A percentile compares a stretch with the other conserved stretches of the same genome.
Conservation (phyloP, 2,888 invertebrate genomes). For the Polyploca ridens region DNA sequence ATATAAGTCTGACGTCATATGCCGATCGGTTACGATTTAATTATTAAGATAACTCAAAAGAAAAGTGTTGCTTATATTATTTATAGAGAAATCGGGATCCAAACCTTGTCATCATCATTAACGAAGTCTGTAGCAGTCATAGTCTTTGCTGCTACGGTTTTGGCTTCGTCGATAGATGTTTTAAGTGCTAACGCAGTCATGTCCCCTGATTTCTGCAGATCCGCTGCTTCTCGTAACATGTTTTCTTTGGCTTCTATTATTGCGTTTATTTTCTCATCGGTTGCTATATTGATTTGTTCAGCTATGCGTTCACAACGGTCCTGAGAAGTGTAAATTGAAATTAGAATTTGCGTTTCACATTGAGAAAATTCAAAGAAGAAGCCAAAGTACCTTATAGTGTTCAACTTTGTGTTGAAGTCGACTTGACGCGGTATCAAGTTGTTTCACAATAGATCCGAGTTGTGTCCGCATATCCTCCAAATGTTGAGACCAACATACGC, state of each 20-base stretch:
- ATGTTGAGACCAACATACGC: conserved; percentile 85
- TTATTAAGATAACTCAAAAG: conserved; percentile 27
- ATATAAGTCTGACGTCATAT: conserved; percentile 12
- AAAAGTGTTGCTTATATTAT: conserved; percentile 5
- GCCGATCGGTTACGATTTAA: conserved; percentile 34
- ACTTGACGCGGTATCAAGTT: conserved; percentile 79
- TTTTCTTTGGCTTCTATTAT: conserved; percentile 72
- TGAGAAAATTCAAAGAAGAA: conserved; percentile 3
- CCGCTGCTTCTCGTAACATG: conserved; percentile 69
- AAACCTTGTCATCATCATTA: conserved; percentile 75
- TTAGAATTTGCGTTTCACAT: neutral
- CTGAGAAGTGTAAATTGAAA: conserved; percentile 39
- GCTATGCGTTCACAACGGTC: conserved; percentile 81
- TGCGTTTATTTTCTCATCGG: conserved; percentile 80
- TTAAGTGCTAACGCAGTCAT: conserved; percentile 75
- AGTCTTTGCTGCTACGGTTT: conserved; percentile 64
- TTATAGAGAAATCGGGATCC: conserved; percentile 10
- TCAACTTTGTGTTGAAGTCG: conserved; percentile 83
- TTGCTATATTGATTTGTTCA: conserved; percentile 79
- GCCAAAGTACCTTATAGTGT: conserved; percentile 76
- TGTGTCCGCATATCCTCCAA: conserved; percentile 84
- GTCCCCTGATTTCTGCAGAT: conserved; percentile 72
- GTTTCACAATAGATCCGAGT: conserved; percentile 80
- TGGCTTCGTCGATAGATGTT: conserved; percentile 72
- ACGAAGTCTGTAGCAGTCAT: conserved; percentile 59